Evolutionary conservation across 2,113 vertebrate species (phyloP).

Genomic region (Boleophthalmus pectinirostris): DNA sequence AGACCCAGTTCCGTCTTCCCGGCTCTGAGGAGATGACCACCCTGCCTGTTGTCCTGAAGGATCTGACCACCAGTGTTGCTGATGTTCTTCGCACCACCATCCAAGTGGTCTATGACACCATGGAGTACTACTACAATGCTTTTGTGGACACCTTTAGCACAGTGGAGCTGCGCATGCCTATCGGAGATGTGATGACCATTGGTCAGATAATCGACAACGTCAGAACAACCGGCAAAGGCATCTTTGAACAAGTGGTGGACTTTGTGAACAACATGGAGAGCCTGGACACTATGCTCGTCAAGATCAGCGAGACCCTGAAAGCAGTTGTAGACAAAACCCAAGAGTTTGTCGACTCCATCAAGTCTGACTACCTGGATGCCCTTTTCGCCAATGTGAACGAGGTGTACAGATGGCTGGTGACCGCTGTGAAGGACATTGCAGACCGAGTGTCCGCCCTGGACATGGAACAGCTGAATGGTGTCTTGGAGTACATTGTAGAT

Average conservation of each 20-base stretch:
- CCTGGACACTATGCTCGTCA: conserved; percentile 74
- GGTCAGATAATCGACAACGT: conserved; percentile 62
- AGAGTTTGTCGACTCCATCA: conserved; percentile 70
- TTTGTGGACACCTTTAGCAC: conserved; percentile 72
- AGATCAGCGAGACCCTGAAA: conserved; percentile 69
- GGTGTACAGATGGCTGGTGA: conserved; percentile 57
- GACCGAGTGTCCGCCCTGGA: conserved; percentile 60
- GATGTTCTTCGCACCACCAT: conserved; percentile 57
- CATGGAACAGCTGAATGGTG: conserved; percentile 5
- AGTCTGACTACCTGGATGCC: conserved; percentile 76
- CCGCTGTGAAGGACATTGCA: conserved; percentile 63
- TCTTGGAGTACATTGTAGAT: conserved; percentile 30
- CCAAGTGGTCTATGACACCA: conserved; percentile 35
- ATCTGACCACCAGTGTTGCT: conserved; percentile 58
- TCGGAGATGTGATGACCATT: conserved; percentile 63
- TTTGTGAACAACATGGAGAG: conserved; percentile 64
- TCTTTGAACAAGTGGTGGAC: conserved; percentile 64
- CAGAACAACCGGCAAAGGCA: conserved; percentile 52
- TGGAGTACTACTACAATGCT: conserved; percentile 68
- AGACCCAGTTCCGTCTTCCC: conserved; percentile 79
- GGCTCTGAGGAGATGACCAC: conserved; percentile 74
- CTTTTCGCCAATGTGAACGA: conserved; percentile 61
- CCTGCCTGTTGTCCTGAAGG: conserved; percentile 75
- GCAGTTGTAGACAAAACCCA: conserved; percentile 70
- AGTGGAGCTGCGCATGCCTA: conserved; percentile 70